These are phyloP conservation scores for Erebia ligea DNA, from an alignment of 2,888 invertebrate genomes.

Conservation along the genomic window DNA sequence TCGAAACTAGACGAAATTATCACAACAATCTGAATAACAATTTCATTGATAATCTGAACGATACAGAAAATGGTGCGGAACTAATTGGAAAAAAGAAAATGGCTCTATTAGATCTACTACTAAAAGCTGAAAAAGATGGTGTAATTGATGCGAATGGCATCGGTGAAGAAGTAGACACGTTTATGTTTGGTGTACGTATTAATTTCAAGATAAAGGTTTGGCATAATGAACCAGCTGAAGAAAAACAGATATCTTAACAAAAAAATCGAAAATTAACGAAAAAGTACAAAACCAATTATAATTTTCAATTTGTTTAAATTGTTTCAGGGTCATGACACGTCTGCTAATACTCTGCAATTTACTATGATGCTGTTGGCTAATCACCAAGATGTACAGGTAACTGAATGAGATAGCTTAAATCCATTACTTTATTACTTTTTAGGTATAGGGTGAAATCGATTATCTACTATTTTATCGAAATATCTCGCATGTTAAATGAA, in stretches of 20 bases:
- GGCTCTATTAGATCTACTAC: conserved; percentile 15
- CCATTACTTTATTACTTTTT: neutral
- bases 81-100: conserved; percentile 4
- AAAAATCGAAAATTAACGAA: neutral
- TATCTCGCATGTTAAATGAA: too few species aligned
- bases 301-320: conserved; percentile 3
- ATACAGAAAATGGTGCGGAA: neutral
- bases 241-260: neutral
- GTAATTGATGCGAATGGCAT: conserved; percentile 9
- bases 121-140: conserved; percentile 14
- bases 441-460: too few species aligned
- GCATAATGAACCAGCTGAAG: neutral
- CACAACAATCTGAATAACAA: conserved; percentile 3
- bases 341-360: conserved; percentile 69
- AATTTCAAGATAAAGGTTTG: neutral
- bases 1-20: conserved; percentile 10
- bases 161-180: conserved; percentile 17
- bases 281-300: neutral
- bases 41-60: neutral
- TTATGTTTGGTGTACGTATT: conserved; percentile 16
- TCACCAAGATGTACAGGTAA: conserved; percentile 58
- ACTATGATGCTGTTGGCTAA: conserved; percentile 73
- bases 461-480: too few species aligned
- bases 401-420: neutral
- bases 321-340: conserved; percentile 79